Evolutionary conservation across 2,113 vertebrate genomes (phyloP).

Genomic region (Halichoeres trimaculatus): DNA sequence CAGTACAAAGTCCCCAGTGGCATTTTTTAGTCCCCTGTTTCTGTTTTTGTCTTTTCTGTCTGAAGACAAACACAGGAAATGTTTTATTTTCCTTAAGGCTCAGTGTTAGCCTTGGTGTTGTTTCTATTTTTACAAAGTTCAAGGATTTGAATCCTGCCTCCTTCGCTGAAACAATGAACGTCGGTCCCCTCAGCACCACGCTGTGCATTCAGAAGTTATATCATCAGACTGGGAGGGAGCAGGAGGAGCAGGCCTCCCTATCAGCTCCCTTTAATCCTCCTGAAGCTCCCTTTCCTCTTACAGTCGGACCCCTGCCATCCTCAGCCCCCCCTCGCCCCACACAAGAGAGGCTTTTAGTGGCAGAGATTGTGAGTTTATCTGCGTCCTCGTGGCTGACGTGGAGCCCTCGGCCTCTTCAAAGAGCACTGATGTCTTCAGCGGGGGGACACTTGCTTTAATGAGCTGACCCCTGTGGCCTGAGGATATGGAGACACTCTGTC

Average conservation of each 20-base stretch:
- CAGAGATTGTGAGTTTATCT: slow-evolving; percentile 62
- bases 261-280: slow-evolving; percentile 22
- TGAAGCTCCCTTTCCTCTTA: slow-evolving; percentile 18
- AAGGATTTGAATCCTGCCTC: background rate
- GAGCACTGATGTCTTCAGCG: slow-evolving; percentile 48
- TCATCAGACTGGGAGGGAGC: slow-evolving; percentile 3
- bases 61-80: background rate
- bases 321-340: slow-evolving; percentile 23
- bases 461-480: slow-evolving; percentile 49
- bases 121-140: background rate
- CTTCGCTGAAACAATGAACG: background rate
- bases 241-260: slow-evolving; percentile 10
- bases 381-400: slow-evolving; percentile 41
- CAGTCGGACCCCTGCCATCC: slow-evolving; percentile 23
- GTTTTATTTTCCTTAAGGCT: background rate
- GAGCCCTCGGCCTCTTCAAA: slow-evolving; percentile 56
- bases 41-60: background rate
- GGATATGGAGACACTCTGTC: slow-evolving; percentile 60
- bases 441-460: slow-evolving; percentile 51
- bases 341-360: slow-evolving; percentile 66
- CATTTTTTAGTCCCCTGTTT: background rate
- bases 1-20: background rate
- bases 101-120: background rate
- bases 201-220: background rate
- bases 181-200: slow-evolving; percentile 6